A percentile compares a stretch with the other conserved stretches of the same genome.
phyloP scores from a whole-genome alignment of 2,113 vertebrate genomes.

The Empidonax traillii region DNA sequence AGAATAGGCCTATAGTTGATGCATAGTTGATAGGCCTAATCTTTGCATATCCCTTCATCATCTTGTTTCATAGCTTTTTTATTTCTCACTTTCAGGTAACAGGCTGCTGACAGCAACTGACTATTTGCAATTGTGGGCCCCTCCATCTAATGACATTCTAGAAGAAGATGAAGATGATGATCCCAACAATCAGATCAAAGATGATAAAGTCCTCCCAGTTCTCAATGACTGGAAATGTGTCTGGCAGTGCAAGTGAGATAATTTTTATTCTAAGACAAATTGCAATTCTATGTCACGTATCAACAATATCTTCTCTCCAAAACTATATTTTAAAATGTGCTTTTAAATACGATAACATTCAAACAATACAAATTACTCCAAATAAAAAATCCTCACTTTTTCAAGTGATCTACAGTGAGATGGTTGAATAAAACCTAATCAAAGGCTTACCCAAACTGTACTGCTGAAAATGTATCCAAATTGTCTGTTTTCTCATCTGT shows the following conservation, averaged over 20 bases:
- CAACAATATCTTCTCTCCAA: not conserved
- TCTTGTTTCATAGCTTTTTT: not conserved
- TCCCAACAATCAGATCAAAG: slow-evolving; percentile 74
- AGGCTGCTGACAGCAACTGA: slow-evolving; percentile 94
- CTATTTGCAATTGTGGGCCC: slow-evolving; percentile 93
- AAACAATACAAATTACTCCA: not conserved
- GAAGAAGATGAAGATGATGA: slow-evolving; percentile 84
- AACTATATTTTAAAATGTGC: not conserved
- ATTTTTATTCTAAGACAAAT: not conserved
- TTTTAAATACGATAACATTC: not conserved
- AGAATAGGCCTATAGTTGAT: too few species aligned
- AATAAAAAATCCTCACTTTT: not conserved
- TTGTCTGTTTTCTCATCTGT: not conserved
- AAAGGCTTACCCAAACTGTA: not conserved
- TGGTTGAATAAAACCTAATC: not conserved
- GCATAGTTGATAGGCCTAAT: not conserved
- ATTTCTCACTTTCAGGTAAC: slow-evolving; percentile 80
- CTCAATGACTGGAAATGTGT: slow-evolving; percentile 97
- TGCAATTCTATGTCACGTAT: not conserved
- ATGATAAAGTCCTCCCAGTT: slow-evolving; percentile 84
- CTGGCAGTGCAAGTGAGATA: slow-evolving; percentile 96
- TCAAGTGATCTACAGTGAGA: not conserved
- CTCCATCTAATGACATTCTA: slow-evolving; percentile 83
- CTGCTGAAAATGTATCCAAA: not conserved
- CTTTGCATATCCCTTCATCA: not conserved